Base-by-base conservation (phyloP, 1,140 invertebrate genomes). In the Neelides sp. region DNA sequence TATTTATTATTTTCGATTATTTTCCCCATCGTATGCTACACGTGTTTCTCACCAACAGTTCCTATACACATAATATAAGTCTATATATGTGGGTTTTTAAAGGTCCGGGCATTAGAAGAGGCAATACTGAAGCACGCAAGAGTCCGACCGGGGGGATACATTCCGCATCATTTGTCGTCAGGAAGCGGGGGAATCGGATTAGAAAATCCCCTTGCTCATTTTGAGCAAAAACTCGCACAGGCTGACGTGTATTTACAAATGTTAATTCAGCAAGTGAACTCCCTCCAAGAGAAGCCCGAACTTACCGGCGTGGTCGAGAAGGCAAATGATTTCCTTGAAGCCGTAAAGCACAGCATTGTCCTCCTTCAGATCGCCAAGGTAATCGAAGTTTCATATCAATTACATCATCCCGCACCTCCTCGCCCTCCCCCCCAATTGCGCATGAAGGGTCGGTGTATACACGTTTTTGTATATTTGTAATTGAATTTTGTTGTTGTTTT, bases 341-440 rank as follows among this genome's bases (percentile, higher is more conserved):
- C 86, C 59, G 85, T 97, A 57, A 97, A 97, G 72, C 92, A 96
- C 74, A 86, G 90, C 56, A 96, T 98, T 72, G 89, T 96, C 49
- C 78, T 92, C 61, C 74, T 98, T 61, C 92, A 97, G 78, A 95
- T 96, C 69, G 86, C 90, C 54, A 97, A 97, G 79, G 87, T 90
- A 77, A 64, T 56, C 64, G 55, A 7, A 27, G 39, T 43, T 22
- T 40, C 44, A 28, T n/a, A n/a, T n/a, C n/a, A n/a, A n/a, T n/a
- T n/a, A 13, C 19, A 4, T 15, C 44, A 35, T 5, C n/a, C n/a
- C n/a, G n/a, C n/a, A n/a, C n/a, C n/a, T n/a, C n/a, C n/a, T n/a
- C n/a, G n/a, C n/a, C n/a, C n/a, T n/a, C n/a, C n/a, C n/a, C n/a
- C n/a, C n/a, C n/a, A n/a, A n/a, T n/a, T n/a, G n/a, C n/a, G n/a